These are phyloP conservation scores for Scortum barcoo DNA, from an alignment of 2,113 vertebrate species.

Conservation along the genomic window DNA sequence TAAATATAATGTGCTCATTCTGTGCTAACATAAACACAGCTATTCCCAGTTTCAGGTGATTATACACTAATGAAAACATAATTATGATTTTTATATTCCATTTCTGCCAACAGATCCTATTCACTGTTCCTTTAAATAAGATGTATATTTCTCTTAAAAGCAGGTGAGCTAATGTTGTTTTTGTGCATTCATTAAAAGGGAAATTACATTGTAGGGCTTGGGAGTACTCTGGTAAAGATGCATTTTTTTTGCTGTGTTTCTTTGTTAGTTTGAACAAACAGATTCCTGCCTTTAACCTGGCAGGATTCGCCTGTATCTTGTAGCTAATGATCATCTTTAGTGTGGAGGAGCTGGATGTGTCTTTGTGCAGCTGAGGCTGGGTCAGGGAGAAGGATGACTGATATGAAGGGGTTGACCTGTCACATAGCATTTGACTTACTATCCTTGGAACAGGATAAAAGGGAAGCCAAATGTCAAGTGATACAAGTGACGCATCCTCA, in stretches of 20 bases:
- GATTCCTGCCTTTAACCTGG: constrained; percentile 35
- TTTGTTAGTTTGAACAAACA: constrained; percentile 54
- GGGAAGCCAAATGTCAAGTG: constrained; percentile 84
- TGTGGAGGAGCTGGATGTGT: constrained; percentile 56
- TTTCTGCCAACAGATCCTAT: too few species aligned
- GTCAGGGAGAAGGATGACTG: constrained; percentile 81
- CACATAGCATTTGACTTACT: constrained; percentile 82
- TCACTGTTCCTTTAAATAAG: not conserved
- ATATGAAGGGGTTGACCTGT: constrained; percentile 82
- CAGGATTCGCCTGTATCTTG: constrained; percentile 47
- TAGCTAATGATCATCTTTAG: constrained; percentile 65
- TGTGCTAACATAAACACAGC: too few species aligned
- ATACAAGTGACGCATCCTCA: constrained; percentile 78
- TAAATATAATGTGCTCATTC: too few species aligned
- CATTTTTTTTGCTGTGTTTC: constrained; percentile 38
- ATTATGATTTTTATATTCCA: too few species aligned
- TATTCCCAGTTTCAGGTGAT: too few species aligned
- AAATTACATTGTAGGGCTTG: constrained; percentile 5
- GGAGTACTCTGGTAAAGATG: constrained; percentile 20
- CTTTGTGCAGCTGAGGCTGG: constrained; percentile 71
- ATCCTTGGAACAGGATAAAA: constrained; percentile 83
- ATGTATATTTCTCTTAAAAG: not conserved
- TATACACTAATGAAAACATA: too few species aligned
- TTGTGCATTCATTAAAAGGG: not conserved
- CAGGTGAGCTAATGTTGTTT: not conserved